A percentile compares a stretch with the other conserved stretches of the same genome.
phyloP scores from a whole-genome alignment of 2,888 invertebrate species.

The Macrophya annulata region DNA sequence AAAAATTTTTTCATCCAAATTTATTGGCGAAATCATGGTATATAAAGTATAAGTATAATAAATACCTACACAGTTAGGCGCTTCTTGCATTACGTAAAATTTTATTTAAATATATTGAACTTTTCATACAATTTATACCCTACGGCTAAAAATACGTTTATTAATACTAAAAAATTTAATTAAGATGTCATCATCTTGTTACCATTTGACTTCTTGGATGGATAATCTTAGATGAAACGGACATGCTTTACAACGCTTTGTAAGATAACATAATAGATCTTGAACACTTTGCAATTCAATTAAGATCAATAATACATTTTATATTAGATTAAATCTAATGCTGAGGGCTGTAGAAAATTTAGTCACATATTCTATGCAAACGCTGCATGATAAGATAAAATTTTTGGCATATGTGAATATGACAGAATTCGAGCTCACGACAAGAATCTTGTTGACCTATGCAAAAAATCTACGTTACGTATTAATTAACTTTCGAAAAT shows the following conservation, averaged over 20 bases:
- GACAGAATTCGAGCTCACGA: not conserved
- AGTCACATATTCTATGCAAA: not conserved
- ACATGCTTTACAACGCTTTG: not conserved
- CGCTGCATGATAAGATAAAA: not conserved
- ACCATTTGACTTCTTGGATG: not conserved
- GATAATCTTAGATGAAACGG: not conserved
- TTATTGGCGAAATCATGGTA: not conserved
- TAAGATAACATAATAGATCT: not conserved
- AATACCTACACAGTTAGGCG: no score
- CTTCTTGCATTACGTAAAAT: not conserved
- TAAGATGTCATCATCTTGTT: not conserved
- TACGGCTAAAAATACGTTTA: not conserved
- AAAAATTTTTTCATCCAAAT: not conserved
- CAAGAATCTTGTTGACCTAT: not conserved
- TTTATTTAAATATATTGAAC: not conserved
- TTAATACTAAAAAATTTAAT: not conserved
- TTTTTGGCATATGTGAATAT: not conserved
- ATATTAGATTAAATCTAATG: not conserved
- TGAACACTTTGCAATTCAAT: not conserved
- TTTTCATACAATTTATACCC: not conserved
- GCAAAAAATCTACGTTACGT: not conserved
- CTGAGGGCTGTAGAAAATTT: not conserved
- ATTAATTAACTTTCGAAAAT: not conserved
- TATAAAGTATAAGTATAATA: not conserved
- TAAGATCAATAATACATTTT: not conserved